Conservation (phyloP, 2,113 vertebrate genomes). For the Mastomys coucha region DNA sequence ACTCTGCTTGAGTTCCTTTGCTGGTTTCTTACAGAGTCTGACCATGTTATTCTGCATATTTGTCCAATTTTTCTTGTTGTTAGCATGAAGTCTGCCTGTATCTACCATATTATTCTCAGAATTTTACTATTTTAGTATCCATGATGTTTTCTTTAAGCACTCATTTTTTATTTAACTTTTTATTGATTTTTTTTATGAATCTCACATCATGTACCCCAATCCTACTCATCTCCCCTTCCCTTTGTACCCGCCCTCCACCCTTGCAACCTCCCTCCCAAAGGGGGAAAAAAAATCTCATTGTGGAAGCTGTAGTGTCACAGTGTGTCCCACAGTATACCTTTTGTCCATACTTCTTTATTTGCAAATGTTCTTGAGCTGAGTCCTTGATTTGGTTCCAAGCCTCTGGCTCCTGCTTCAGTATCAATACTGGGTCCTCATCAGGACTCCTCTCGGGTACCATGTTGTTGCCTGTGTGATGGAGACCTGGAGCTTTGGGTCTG, state of each 20-base stretch:
- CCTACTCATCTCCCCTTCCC: not conserved
- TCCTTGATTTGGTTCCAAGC: not conserved
- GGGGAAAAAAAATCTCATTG: not conserved
- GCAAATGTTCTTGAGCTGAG: not conserved
- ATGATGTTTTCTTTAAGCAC: not conserved
- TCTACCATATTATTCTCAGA: not conserved
- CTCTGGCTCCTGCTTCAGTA: not conserved
- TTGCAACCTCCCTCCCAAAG: not conserved
- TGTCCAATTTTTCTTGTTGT: conserved; percentile 4
- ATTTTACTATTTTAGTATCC: not conserved
- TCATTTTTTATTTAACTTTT: not conserved
- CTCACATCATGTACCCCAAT: not conserved
- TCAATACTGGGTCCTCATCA: not conserved
- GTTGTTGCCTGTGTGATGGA: not conserved
- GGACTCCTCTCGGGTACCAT: not conserved
- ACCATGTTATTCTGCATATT: not conserved
- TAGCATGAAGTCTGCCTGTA: not conserved
- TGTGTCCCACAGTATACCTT: not conserved
- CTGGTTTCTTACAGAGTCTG: not conserved
- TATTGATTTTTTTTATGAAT: not conserved
- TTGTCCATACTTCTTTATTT: not conserved
- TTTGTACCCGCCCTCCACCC: not conserved
- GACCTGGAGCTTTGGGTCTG: not conserved
- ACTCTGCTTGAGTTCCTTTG: not conserved
- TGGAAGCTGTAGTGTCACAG: not conserved